Evolutionary conservation across 2,797 vertebrate species (phyloP).

Genomic region (Notolepis coatsorum): DNA sequence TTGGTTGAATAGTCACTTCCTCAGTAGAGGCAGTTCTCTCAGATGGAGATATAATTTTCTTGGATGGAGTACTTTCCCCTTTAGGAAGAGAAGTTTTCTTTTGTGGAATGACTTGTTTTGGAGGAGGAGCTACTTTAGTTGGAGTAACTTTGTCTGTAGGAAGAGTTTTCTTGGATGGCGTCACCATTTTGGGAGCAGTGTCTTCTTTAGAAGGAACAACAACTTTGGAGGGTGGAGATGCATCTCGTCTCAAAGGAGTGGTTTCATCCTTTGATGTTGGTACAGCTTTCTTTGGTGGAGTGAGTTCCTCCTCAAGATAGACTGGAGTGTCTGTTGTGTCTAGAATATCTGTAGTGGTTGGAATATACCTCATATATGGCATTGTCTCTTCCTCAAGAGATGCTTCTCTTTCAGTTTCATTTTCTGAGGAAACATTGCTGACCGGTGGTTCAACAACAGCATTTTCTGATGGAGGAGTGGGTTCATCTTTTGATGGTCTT

Average conservation of each 20-base stretch:
- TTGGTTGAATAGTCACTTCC: conserved; percentile 29
- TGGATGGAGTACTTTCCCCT: conserved; percentile 21
- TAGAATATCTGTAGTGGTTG: not conserved
- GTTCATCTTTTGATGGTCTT: conserved; percentile 27
- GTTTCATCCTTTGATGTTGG: not conserved
- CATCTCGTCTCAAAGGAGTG: not conserved
- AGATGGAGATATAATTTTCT: conserved; percentile 13
- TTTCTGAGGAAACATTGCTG: too few species aligned
- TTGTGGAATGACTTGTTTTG: conserved; percentile 6
- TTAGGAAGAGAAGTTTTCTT: conserved; percentile 10
- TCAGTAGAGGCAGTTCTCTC: not conserved
- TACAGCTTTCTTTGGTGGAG: not conserved
- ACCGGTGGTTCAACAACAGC: too few species aligned
- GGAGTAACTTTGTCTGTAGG: conserved; percentile 31
- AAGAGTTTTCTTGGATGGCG: conserved; percentile 73
- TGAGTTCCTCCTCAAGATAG: not conserved
- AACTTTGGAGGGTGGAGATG: conserved; percentile 3
- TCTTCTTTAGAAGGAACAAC: conserved; percentile 1
- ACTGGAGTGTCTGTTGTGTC: not conserved
- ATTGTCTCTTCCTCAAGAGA: conserved; percentile 2
- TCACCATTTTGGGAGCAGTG: conserved; percentile 62
- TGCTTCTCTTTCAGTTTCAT: not conserved
- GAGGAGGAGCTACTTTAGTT: conserved; percentile 16
- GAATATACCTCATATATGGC: not conserved
- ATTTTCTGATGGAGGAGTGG: not conserved